Conservation (phyloP, 2,888 invertebrate species). For the Dendrolimus pini region DNA sequence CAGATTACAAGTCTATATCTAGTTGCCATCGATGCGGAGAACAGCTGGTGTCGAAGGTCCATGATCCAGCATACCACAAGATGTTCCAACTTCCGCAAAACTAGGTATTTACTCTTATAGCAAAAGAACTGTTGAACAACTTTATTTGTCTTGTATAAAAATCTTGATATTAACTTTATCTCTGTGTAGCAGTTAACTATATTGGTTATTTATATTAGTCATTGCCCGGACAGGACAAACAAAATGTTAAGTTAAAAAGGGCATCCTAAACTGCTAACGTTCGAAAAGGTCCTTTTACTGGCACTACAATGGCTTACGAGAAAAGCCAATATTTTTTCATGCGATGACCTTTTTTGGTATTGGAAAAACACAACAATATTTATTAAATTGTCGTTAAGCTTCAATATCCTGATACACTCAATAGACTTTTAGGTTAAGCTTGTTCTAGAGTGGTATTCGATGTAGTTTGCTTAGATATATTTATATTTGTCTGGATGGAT, state of each 20-base stretch:
- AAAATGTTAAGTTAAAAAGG: slow-evolving; percentile 4
- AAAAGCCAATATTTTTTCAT: slow-evolving; percentile 7
- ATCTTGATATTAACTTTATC: neutral
- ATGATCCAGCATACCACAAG: too few relatives aligned
- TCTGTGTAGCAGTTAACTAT: neutral
- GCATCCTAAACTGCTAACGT: neutral
- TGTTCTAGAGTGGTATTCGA: neutral
- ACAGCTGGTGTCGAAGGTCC: too few relatives aligned
- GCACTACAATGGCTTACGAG: slow-evolving; percentile 5
- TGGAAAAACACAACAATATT: neutral
- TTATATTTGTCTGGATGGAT: too few relatives aligned
- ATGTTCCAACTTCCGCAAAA: too few relatives aligned
- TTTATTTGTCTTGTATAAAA: too few relatives aligned
- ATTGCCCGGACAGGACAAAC: neutral
- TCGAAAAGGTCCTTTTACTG: neutral
- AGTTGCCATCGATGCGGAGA: too few relatives aligned
- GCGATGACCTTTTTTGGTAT: neutral
- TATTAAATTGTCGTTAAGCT: neutral
- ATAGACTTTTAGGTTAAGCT: neutral
- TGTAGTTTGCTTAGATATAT: neutral
- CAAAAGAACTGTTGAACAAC: too few relatives aligned
- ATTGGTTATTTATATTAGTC: neutral
- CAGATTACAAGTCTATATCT: too few relatives aligned
- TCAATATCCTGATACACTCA: neutral
- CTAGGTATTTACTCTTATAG: too few relatives aligned